Conservation (phyloP, 2,888 invertebrate genomes). For the Drosophila prolongata region DNA sequence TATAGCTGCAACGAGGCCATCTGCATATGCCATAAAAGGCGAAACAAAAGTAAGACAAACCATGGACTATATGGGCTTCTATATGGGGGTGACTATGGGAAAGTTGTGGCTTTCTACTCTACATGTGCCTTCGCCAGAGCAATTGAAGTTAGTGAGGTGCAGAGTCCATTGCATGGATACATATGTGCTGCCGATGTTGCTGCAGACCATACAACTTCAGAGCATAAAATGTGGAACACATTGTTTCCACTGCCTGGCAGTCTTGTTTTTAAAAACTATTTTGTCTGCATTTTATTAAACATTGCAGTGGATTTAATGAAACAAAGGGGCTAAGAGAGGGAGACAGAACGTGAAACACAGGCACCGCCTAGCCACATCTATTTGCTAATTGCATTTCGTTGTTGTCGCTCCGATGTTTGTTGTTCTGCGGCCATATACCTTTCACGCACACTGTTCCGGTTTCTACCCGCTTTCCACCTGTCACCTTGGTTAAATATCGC, state of each 20-base stretch:
- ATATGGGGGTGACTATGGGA: constrained; percentile 45
- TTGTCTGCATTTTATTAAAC: constrained; percentile 72
- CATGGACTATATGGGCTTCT: constrained; percentile 41
- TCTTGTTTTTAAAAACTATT: constrained; percentile 66
- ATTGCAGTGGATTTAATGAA: constrained; percentile 69
- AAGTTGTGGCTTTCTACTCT: constrained; percentile 46
- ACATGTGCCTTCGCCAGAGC: constrained; percentile 34
- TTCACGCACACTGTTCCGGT: constrained; percentile 53
- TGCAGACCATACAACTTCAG: constrained; percentile 16
- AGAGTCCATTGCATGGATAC: constrained; percentile 63
- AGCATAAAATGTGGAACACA: constrained; percentile 50
- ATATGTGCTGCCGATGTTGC: constrained; percentile 39
- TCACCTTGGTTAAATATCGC: constrained; percentile 62
- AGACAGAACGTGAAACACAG: constrained; percentile 11
- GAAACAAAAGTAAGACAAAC: constrained; percentile 50
- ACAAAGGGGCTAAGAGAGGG: constrained; percentile 11
- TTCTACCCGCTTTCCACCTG: constrained; percentile 22
- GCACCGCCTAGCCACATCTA: constrained; percentile 65
- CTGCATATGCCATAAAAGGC: constrained; percentile 58
- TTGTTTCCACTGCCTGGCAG: constrained; percentile 27
- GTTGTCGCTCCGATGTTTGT: constrained; percentile 46
- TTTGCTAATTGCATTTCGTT: constrained; percentile 76
- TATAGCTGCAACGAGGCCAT: constrained; percentile 32
- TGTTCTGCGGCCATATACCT: constrained; percentile 59
- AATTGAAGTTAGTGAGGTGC: constrained; percentile 59